Base-by-base conservation (phyloP, 2,888 invertebrate genomes). In the Mellilla xanthometata region DNA sequence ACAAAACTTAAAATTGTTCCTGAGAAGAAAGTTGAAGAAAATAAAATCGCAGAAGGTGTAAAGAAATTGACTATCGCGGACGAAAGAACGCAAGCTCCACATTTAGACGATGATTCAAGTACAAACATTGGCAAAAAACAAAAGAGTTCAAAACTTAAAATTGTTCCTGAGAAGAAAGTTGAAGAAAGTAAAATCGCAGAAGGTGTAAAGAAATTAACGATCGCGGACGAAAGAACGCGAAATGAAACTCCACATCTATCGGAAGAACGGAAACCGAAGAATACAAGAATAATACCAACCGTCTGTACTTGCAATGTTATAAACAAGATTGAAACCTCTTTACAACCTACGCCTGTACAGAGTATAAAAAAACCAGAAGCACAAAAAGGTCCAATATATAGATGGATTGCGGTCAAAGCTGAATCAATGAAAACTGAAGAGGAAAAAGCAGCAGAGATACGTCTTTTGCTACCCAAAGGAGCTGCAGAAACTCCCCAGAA, bases 391-490 rank as follows among this genome's bases (percentile, higher is more conserved):
- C 36, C 36, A 19, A 22, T 10, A 36, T 36, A 36, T 11, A 2
- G 28, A n/a, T 36, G 36, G 24, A 12, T 34, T 15, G 39, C 27
- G 19, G 22, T 33, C 8, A 28, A 29, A 34, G 12, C 12, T 11
- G 29, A 34, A 24, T 29, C 35, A 5, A n/a, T 15, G 15, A 35
- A 49, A 28, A 36, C 36, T n/a, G 28, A 28, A 29, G 19, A 8
- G 28, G 28, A 36, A 28, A 36, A 12, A 9, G 12, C n/a, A 11
- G 22, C 28, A 4, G 36, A 36, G 28, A 36, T 28, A 19, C 8
- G 12, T n/a, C n/a, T 5, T 2, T 4, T 35, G 30, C n/a, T 31
- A 27, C 31, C n/a, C 13, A 23, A 15, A 12, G 23, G 0, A n/a
- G n/a, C n/a, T n/a, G 22, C 2, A 10, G 13, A 10, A 31, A 11